phyloP scores from a whole-genome alignment of 1,140 invertebrate genomes.

The Nasonia vitripennis region DNA sequence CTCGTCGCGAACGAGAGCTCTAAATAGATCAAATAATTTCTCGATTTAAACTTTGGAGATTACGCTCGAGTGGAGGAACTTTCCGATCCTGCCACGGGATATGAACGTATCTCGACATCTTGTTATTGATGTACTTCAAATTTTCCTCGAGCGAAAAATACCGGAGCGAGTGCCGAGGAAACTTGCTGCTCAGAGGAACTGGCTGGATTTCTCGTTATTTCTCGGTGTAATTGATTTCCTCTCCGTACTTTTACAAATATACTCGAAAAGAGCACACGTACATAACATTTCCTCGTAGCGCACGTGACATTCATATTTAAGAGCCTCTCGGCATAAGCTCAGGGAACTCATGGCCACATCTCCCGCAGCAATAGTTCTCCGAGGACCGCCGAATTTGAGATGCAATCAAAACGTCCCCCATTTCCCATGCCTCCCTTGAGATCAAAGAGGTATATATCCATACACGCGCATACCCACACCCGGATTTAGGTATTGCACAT shows the following conservation, averaged over 20 bases:
- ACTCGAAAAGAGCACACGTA: too few relatives aligned
- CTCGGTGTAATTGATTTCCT: too few relatives aligned
- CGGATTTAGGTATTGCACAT: background rate
- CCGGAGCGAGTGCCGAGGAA: background rate
- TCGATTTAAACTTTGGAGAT: constrained; percentile 13
- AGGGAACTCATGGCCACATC: too few relatives aligned
- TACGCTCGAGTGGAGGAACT: background rate
- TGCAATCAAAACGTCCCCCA: background rate
- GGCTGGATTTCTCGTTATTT: background rate
- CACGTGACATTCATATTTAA: too few relatives aligned
- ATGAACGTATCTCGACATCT: background rate
- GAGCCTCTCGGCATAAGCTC: too few relatives aligned
- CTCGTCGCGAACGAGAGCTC: background rate
- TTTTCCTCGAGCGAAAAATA: constrained; percentile 17
- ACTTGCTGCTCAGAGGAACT: background rate
- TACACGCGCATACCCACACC: too few relatives aligned
- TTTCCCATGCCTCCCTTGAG: background rate
- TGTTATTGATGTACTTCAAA: constrained; percentile 37
- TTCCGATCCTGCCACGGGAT: background rate
- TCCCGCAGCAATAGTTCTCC: background rate
- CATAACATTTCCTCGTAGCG: too few relatives aligned
- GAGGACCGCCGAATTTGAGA: background rate
- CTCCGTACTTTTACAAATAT: too few relatives aligned
- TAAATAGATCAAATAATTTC: constrained; percentile 29
- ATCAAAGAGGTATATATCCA: too few relatives aligned